Percentiles rank a stretch among this genome's conserved stretches.
Conservation (phyloP, 2,113 vertebrate genomes). For the Emberiza fucata region DNA sequence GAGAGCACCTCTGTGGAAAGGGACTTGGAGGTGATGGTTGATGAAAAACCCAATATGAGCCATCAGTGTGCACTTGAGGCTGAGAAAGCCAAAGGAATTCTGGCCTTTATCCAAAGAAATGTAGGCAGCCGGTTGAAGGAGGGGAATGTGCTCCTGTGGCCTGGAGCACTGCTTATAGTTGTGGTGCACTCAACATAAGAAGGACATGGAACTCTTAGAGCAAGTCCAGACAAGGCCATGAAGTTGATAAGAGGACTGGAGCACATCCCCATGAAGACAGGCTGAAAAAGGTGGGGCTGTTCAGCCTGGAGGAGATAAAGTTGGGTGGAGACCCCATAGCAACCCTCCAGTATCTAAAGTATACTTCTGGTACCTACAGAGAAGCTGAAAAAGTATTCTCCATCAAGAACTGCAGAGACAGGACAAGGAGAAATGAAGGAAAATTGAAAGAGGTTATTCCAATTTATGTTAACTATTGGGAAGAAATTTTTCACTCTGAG, state of each 20-base stretch:
- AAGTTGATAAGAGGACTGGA: not conserved
- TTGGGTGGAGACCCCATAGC: not conserved
- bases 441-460: not conserved
- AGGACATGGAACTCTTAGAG: not conserved
- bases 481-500: not conserved
- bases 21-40: not conserved
- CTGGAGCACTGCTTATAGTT: not conserved
- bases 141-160: not conserved
- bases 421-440: not conserved
- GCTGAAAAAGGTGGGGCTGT: not conserved
- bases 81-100: not conserved
- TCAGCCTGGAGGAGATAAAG: not conserved
- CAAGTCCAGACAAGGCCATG: not conserved
- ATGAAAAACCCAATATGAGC: not conserved
- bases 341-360: not conserved
- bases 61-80: fast-evolving
- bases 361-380: not conserved
- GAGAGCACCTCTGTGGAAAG: not conserved
- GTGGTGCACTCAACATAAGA: not conserved
- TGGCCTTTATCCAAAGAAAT: not conserved
- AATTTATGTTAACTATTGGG: not conserved
- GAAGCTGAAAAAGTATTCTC: not conserved
- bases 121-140: not conserved
- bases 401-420: not conserved
- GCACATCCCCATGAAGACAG: fast-evolving